Evolutionary conservation across 2,113 vertebrate genomes (phyloP), one percentile per base, ranked within the genome.

Genomic region (Mellivora capensis): DNA sequence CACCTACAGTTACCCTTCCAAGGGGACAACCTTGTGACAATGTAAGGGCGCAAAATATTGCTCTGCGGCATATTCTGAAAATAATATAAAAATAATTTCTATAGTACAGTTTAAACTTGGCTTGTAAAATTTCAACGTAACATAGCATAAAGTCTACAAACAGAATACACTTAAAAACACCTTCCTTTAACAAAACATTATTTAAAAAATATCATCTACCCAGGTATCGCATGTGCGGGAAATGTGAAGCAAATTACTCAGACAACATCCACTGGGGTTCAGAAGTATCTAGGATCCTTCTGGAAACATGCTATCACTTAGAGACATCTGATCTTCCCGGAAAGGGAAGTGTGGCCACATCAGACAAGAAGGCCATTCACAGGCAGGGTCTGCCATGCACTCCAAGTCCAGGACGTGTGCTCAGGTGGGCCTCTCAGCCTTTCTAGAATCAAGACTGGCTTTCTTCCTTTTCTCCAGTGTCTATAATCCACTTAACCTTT

Each of bases 81-180:
- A 98, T 98, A 98, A 99, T 99, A 99, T 97, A 99, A 99, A 99
- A 99, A 99, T 99, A 99, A 99, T 99, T 98, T 99, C 98, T 99
- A 98, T 98, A 98, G 98, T 98, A 98, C 98, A 98, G 97, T 98
- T 99, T 98, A 98, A 99, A 99, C 98, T 98, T 99, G 98, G 98
- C 98, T 99, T 99, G 98, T 99, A 99, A 99, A 99, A 99, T 98
- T 97, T 98, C 98, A 99, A 98, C 97, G 87, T 97, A 99, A 98
- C 96, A 98, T 88, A 98, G 98, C 98, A 98, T 97, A 95, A 98
- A 98, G 92, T 98, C 96, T 98, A 98, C 91, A 98, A 98, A 99
- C 98, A 99, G 98, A 98, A 99, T 97, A 97, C 97, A 99, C 98
- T 98, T 98, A 99, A 98, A 99, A 99, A 99, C 98, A 98, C 87